These are phyloP conservation scores for Ceraclea dissimilis DNA, from an alignment of 2,888 invertebrate genomes.

Conservation along the genomic window DNA sequence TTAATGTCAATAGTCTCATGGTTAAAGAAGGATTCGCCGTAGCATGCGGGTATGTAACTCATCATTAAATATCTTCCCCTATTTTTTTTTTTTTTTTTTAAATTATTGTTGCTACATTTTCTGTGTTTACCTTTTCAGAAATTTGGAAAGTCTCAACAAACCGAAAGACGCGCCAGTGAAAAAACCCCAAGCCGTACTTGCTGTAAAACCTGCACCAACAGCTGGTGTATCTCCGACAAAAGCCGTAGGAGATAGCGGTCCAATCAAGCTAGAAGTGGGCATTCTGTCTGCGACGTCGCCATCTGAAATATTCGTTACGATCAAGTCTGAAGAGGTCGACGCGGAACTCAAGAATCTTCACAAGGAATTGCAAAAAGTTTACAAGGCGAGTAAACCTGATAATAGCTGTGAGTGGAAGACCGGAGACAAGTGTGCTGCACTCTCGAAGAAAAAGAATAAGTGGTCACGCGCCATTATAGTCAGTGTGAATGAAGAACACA, in stretches of 20 bases:
- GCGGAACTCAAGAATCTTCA: conserved; percentile 42
- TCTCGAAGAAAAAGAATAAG: conserved; percentile 41
- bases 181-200: too few species aligned
- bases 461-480: conserved; percentile 57
- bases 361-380: conserved; percentile 49
- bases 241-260: conserved; percentile 29
- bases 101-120: too few species aligned
- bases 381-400: conserved; percentile 31
- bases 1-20: not conserved
- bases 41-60: too few species aligned
- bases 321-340: conserved; percentile 36
- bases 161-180: too few species aligned
- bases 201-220: too few species aligned
- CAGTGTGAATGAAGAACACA: conserved; percentile 35
- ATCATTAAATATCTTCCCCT: too few species aligned
- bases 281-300: conserved; percentile 48
- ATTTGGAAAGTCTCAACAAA: too few species aligned
- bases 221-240: not conserved
- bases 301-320: conserved; percentile 52
- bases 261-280: conserved; percentile 43
- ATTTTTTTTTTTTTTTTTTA: too few species aligned
- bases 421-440: conserved; percentile 43
- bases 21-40: not conserved
- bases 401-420: conserved; percentile 41
- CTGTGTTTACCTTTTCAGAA: too few species aligned